Base-by-base conservation (phyloP, 2,113 vertebrate genomes). In the Ceratotherium simum region DNA sequence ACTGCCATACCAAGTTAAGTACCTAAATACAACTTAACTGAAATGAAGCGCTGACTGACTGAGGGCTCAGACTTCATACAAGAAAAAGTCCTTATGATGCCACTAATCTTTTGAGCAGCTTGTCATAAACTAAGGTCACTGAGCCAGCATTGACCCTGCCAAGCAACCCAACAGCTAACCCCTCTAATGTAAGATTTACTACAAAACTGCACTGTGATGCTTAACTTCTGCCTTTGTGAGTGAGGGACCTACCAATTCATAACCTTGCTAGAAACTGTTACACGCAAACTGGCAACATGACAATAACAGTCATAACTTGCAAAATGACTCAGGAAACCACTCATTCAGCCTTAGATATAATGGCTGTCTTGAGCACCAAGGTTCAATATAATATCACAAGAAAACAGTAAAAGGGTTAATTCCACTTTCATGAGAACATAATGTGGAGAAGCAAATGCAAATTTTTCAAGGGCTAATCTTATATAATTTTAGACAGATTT, bases 271-370 rank as follows among this genome's bases (percentile, higher is more conserved):
- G 67, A 76, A 69, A 23, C 62, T 62, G 6, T 92, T 17, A 60
- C 29, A 14, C 21, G 39, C 51, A 76, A 36, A 67, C 36, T 23
- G 48, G 64, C 72, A 92, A 88, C 82, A 88, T 64, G 70, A 91
- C 64, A 33, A 3, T 23, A 93, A 89, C 33, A 25, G 14, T 69
- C 65, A 20, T 17, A 91, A 84, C 70, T 72, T 58, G 42, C 65
- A 65, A 70, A 97, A 84, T 11, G n/a, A 81, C 70, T 78, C 88
- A 67, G 91, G 70, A 60, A 88, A 58, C 6, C 18, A n/a, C 82
- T 79, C 90, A 27, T 31, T 91, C 64, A 39, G 78, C 29, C 86
- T 39, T 39, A 76, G 54, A 65, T 46, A 60, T 36, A 12, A 39
- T 11, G 60, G 80, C 51, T 76, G 5, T 58, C 72, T 42, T 27